Evolutionary conservation across 2,888 invertebrate genomes (phyloP).

Genomic region (Oscheius sp.): DNA sequence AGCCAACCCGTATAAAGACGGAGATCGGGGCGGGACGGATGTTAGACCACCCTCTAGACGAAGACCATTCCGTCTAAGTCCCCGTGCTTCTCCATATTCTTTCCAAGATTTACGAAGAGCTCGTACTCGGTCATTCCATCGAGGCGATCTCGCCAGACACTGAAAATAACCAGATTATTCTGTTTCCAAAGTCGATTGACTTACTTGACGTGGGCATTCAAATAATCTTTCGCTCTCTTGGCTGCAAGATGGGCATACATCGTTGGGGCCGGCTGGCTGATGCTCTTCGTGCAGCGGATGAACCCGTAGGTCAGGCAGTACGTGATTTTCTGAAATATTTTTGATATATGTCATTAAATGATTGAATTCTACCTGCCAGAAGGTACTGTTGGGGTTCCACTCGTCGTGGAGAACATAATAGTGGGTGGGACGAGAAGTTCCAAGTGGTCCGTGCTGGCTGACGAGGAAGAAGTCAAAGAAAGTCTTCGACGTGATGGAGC

Average conservation of each 20-base stretch:
- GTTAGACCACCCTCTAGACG: slow-evolving; percentile 1
- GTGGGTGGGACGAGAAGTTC: slow-evolving; percentile 78
- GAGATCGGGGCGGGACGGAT: too few species aligned
- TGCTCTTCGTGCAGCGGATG: slow-evolving; percentile 82
- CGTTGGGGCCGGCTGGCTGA: slow-evolving; percentile 75
- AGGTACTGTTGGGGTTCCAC: slow-evolving; percentile 80
- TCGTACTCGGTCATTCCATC: slow-evolving; percentile 13
- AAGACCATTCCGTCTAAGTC: slow-evolving; percentile 32
- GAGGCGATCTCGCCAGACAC: not conserved
- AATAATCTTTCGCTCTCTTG: slow-evolving; percentile 41
- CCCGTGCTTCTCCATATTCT: slow-evolving; percentile 3
- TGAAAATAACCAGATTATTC: slow-evolving; percentile 2
- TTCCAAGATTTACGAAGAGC: not conserved
- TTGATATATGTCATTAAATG: not conserved
- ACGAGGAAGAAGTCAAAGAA: slow-evolving; percentile 67
- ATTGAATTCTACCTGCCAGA: slow-evolving; percentile 80
- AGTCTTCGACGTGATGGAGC: slow-evolving; percentile 49
- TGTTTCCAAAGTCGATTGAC: not conserved
- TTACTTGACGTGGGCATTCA: slow-evolving; percentile 33
- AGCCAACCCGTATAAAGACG: not conserved
- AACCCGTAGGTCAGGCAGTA: slow-evolving; percentile 88
- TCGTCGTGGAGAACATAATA: slow-evolving; percentile 87
- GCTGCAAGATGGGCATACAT: slow-evolving; percentile 64
- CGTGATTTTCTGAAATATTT: slow-evolving; percentile 71
- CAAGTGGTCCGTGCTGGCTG: slow-evolving; percentile 62